Evolutionary conservation across 2,113 vertebrate species (phyloP), one percentile per base, ranked within the genome.

Genomic region (Mormyrus iriodes): DNA sequence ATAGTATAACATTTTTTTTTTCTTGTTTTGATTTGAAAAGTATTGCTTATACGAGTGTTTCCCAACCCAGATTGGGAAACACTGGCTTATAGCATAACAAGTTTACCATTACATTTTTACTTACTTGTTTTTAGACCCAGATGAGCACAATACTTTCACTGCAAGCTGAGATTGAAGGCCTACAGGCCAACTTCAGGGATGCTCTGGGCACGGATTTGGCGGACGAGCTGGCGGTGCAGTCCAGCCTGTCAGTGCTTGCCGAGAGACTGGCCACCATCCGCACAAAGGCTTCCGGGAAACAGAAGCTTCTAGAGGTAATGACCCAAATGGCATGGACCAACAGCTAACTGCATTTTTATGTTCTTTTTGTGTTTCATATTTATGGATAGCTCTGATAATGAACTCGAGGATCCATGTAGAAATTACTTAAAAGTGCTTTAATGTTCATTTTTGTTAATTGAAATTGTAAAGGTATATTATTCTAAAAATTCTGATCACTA

Each of bases 131-230:
- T 73, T 91, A 99, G 98, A 98, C 97, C 21, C 93, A 98, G 93
- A 97, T 99, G 97, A 98, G 99, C 52, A 97, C 98, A 94, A 97
- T 99, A 92, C 93, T 98, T 91, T 98, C 98, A 96, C 95, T 99
- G 13, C 98, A 99, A 90, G 98, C 99, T 7, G 98, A 99, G 94
- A 98, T 99, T 85, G 94, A 94, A 1, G 96, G 96, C 85, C 95
- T 99, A 21, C 98, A 98, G 94, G 95, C 94, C 0, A 96, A 96
- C 0, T 96, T 99, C 82, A 97, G 97, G 0, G 95, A 97, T 85
- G 94, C 94, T 0, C 92, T 94, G 17, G 97, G 98, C 61, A 93
- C 95, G 0, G 98, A 99, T 90, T 91, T 96, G 0, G 96, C 94
- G 0, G 97, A 98, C 88, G 98, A 97, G 90, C 93, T 98, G 93